phyloP scores from a whole-genome alignment of 2,113 vertebrate species.

The Silurus glanis region DNA sequence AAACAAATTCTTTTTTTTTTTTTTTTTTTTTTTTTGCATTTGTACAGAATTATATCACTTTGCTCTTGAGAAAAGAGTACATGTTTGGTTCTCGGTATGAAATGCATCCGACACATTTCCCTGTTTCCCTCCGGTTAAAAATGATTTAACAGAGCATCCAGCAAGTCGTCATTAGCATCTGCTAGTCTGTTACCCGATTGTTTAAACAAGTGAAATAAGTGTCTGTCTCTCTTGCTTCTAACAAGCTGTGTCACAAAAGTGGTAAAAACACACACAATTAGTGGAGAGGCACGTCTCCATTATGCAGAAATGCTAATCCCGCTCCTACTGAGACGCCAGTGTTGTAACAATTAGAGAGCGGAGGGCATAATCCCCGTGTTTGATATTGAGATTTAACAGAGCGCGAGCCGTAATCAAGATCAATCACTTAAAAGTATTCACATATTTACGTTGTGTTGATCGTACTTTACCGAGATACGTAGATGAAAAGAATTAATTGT shows the following conservation, averaged over 20 bases:
- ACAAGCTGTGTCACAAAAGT: constrained; percentile 10
- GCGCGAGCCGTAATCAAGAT: constrained; percentile 48
- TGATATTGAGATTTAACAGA: constrained; percentile 49
- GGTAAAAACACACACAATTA: constrained; percentile 47
- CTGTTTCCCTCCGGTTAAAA: background rate
- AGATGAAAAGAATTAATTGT: background rate
- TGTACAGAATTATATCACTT: background rate
- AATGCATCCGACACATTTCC: background rate
- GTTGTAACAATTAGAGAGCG: constrained; percentile 47
- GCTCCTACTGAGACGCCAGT: constrained; percentile 31
- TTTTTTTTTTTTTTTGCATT: background rate
- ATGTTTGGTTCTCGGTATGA: background rate
- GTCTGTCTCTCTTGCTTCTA: constrained; percentile 21
- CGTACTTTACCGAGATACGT: constrained; percentile 12
- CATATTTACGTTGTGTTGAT: constrained; percentile 36
- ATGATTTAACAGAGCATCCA: background rate
- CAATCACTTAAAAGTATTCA: constrained; percentile 41
- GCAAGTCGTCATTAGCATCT: constrained; percentile 10
- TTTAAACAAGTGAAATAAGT: constrained; percentile 38
- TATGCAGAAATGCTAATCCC: constrained; percentile 52
- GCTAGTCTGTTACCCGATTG: constrained; percentile 12
- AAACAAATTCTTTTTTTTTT: background rate
- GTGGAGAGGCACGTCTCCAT: constrained; percentile 34
- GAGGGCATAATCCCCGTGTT: constrained; percentile 49
- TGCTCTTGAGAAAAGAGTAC: background rate